Base-by-base conservation (phyloP, 1,140 invertebrate genomes). In the Lasioglossum baleicum region DNA sequence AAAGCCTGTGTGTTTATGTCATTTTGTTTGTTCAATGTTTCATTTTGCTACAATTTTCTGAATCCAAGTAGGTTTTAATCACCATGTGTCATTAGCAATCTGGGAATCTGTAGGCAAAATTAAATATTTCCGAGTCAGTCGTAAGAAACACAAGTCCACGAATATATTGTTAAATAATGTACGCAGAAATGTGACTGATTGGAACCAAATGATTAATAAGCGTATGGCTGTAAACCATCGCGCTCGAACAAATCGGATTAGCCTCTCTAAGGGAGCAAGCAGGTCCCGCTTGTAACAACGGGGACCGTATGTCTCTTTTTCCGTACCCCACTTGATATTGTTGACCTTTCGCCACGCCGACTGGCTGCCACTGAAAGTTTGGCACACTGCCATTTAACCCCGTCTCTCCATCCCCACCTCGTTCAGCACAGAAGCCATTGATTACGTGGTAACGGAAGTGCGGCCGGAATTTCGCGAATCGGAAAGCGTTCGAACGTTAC, bases 401-500 rank as follows among this genome's bases (percentile, higher is more conserved):
- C 75, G 20, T 48, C 44, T 48, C 10, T 48, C 44, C 13, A 3
- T 48, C 44, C 13, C 44, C 13, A 10, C 2, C 44, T 11, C 44
- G 10, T 13, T 11, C 61, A 58, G 11, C 61, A 35, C 67, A 56
- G 40, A 22, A 75, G 67, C 75, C 76, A 87, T 87, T 86, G 85
- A 87, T 86, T 87, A 86, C 71, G 84, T 79, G 81, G 64, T 81
- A 78, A 80, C 64, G 64, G 70, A 61, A 83, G 69, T 75, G 74
- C 56, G 80, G 71, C 70, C 17, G 71, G 70, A 77, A 83, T 77
- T 78, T 81, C 61, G 42, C 68, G 83, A 87, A 87, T 81, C 77
- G 61, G 40, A 40, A 66, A 63, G 17, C 63, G 8, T n/a, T 20
- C 31, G 7, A 63, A 20, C 56, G 17, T 58, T n/a, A 58, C 20